Conservation (phyloP, 2,113 vertebrate species). For the Psammodynastes pulverulentus region DNA sequence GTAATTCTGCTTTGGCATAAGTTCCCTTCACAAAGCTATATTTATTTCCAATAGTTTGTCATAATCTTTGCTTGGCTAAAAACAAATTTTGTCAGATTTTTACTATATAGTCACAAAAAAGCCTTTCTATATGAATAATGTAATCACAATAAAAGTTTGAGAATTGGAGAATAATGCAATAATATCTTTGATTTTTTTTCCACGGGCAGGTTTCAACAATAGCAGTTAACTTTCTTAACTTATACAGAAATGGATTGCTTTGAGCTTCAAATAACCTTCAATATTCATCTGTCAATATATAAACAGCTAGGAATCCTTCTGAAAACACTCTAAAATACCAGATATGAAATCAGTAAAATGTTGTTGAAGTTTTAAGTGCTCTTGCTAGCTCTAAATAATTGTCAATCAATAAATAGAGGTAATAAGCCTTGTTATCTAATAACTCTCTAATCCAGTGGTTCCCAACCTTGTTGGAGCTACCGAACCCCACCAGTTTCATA, state of each 20-base stretch:
- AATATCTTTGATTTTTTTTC: background rate
- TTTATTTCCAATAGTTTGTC: background rate
- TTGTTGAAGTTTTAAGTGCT: slow-evolving; percentile 27
- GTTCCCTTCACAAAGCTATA: background rate
- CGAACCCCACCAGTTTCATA: too few relatives aligned
- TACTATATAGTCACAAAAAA: background rate
- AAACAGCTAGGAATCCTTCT: slow-evolving; percentile 26
- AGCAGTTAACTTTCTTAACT: background rate
- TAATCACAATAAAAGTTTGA: background rate
- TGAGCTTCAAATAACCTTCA: slow-evolving; percentile 5
- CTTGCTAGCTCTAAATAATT: slow-evolving; percentile 1
- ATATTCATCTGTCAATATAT: slow-evolving; percentile 30
- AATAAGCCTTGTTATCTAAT: background rate
- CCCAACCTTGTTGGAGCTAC: too few relatives aligned
- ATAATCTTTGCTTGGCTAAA: background rate
- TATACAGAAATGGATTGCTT: background rate
- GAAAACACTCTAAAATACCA: slow-evolving; percentile 46
- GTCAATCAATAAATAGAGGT: background rate
- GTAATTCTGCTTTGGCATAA: background rate
- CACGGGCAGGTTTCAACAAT: background rate
- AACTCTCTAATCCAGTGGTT: too few relatives aligned
- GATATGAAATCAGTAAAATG: slow-evolving; percentile 31
- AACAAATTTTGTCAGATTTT: background rate
- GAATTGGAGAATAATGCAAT: background rate
- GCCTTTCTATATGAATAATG: background rate